Evolutionary conservation across 2,888 invertebrate species (phyloP).

Genomic region (Drosophila paracracens): DNA sequence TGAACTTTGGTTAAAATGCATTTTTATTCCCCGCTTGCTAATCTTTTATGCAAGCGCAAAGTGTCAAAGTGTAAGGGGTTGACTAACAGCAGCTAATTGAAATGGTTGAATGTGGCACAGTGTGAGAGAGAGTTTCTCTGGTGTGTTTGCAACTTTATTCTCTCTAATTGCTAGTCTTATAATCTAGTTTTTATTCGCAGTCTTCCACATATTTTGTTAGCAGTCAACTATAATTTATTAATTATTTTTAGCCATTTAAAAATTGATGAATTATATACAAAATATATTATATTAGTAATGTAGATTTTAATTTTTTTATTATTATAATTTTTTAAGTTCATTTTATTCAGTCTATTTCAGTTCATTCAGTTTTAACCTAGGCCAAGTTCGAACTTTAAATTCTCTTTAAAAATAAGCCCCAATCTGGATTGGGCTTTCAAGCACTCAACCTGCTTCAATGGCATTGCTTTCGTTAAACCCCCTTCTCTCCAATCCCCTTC

Average conservation of each 20-base stretch:
- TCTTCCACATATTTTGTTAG: rapidly evolving
- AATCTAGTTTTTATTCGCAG: background rate
- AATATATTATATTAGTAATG: background rate
- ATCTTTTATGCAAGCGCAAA: constrained; percentile 33
- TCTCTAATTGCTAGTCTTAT: background rate
- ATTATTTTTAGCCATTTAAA: background rate
- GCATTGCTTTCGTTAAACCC: background rate
- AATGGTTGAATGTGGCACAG: constrained; percentile 6
- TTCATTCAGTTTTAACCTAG: background rate
- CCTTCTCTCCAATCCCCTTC: background rate
- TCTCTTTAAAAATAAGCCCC: background rate
- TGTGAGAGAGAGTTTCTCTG: too few species aligned
- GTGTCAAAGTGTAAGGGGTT: constrained; percentile 23
- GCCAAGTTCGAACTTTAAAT: constrained; percentile 3
- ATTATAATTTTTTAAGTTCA: too few species aligned
- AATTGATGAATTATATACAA: background rate
- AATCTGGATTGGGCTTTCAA: constrained; percentile 5
- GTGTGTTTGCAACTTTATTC: background rate
- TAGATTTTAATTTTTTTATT: background rate
- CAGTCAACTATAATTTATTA: background rate
- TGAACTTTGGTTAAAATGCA: constrained; percentile 33
- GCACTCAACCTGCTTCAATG: constrained; percentile 5
- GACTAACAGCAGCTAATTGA: constrained; percentile 45
- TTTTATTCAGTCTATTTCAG: too few species aligned
- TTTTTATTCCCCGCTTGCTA: constrained; percentile 6